phyloP scores from a whole-genome alignment of 2,888 invertebrate genomes.

The Tipula confusa region DNA sequence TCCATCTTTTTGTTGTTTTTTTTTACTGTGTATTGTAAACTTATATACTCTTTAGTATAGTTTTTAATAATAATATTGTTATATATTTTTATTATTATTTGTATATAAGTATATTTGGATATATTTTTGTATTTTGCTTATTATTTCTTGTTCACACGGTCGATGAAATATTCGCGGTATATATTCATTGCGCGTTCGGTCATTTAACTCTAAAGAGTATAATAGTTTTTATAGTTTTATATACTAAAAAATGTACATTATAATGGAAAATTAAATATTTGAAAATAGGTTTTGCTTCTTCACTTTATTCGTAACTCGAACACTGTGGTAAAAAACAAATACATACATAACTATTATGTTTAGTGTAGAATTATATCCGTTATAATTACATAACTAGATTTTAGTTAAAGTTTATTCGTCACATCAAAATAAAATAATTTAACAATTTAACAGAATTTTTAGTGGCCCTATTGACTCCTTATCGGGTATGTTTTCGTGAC shows the following conservation, averaged over 20 bases:
- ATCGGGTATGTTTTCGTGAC: too few relatives aligned
- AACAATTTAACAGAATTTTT: too few relatives aligned
- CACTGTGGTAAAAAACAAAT: background rate
- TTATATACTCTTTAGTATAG: background rate
- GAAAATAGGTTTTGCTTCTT: background rate
- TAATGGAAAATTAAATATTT: background rate
- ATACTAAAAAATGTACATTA: background rate
- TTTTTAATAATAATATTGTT: background rate
- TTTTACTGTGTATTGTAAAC: background rate
- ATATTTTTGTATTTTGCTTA: background rate
- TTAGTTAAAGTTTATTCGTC: too few relatives aligned
- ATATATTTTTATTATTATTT: background rate
- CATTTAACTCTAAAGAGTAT: background rate
- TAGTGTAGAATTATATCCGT: background rate
- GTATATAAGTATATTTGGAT: background rate
- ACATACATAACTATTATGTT: too few relatives aligned
- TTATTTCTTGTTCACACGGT: conserved; percentile 13
- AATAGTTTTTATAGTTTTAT: background rate
- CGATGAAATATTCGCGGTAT: background rate
- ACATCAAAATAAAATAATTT: too few relatives aligned
- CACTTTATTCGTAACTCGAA: background rate
- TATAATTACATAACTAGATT: too few relatives aligned
- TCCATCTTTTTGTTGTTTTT: background rate
- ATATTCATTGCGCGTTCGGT: background rate
- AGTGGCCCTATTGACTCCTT: too few relatives aligned